Evolutionary conservation across 92 coral and sea anemone genomes (phyloP).

Genomic region (Epizoanthus fatuus): DNA sequence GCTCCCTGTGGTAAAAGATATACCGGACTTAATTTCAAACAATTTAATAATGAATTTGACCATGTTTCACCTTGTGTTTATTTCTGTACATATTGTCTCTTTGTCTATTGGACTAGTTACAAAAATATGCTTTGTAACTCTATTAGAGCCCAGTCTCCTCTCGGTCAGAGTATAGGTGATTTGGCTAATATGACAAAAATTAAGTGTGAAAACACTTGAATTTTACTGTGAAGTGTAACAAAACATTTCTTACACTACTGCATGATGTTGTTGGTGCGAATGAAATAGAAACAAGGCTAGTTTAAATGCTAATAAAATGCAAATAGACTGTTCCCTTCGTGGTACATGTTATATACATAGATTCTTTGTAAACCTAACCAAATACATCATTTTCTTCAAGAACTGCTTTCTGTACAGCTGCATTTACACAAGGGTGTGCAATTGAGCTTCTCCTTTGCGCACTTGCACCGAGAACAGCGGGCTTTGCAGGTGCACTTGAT

Average conservation of each 20-base stretch:
- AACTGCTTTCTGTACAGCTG: constrained; percentile 9
- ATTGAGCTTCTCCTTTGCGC: constrained; percentile 46
- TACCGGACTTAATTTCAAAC: no score
- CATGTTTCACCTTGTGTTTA: no score
- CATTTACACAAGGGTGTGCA: constrained; percentile 65
- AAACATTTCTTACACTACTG: constrained; percentile 5
- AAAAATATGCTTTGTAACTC: no score
- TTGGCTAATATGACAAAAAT: not conserved
- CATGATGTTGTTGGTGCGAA: not conserved
- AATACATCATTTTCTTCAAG: not conserved
- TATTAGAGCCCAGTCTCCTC: constrained; percentile 1
- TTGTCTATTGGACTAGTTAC: no score
- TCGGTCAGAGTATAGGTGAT: not conserved
- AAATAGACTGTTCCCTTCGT: no score
- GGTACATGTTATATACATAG: not conserved
- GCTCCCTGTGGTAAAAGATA: no score
- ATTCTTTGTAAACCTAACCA: not conserved
- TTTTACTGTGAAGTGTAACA: not conserved
- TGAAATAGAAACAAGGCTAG: not conserved
- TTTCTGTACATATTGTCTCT: no score
- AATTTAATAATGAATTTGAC: no score
- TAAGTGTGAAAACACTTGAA: not conserved
- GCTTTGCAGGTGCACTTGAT: constrained; percentile 56
- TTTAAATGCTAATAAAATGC: no score
- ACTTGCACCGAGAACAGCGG: constrained; percentile 57